Percentiles rank a stretch among this genome's conserved stretches.
Evolutionary conservation across 2,888 invertebrate species (phyloP).

Genomic region (Polyommatus iphigenia): DNA sequence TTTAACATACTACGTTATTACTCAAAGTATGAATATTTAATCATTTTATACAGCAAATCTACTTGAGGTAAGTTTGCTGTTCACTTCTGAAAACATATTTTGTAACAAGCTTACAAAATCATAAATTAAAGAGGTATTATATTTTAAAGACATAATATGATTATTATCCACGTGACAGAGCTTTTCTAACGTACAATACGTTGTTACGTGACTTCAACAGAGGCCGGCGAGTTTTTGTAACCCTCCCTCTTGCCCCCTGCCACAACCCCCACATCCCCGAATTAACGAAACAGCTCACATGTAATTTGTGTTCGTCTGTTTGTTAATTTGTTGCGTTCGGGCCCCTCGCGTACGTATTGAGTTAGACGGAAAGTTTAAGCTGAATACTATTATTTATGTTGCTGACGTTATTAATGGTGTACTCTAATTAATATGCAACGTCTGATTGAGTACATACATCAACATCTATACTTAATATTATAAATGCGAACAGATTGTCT

Average conservation of each 20-base stretch:
- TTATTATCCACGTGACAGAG: not conserved
- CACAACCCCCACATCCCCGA: not conserved
- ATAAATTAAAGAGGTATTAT: no score
- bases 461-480: no score
- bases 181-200: not conserved
- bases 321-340: conserved; percentile 6
- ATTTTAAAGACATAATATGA: not conserved
- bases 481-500: no score
- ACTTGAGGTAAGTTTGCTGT: no score
- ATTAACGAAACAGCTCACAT: conserved; percentile 8
- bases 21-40: no score
- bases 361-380: not conserved
- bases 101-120: no score
- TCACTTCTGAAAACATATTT: no score
- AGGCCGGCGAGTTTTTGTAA: not conserved
- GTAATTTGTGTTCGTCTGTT: conserved; percentile 5
- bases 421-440: not conserved
- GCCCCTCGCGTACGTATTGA: not conserved
- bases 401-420: not conserved
- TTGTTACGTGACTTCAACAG: not conserved
- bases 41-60: no score
- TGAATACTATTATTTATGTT: not conserved
- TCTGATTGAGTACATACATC: not conserved
- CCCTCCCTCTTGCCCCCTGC: not conserved
- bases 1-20: no score